These are phyloP conservation scores for Antechinus stuartii DNA, from an alignment of 2,113 vertebrate species.

Conservation along the genomic window DNA sequence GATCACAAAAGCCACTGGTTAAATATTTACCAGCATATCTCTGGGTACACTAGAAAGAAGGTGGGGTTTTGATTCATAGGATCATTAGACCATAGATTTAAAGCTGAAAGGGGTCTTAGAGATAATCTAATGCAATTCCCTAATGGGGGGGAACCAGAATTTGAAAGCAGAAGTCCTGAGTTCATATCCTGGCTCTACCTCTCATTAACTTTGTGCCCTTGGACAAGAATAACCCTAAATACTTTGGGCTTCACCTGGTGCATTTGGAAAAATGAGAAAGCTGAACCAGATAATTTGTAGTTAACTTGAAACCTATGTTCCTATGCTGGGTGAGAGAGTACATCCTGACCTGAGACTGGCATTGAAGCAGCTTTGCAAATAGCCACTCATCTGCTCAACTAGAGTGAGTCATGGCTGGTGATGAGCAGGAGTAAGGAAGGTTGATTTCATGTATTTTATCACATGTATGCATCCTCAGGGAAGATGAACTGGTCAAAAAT, in stretches of 20 bases:
- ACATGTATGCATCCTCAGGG: background rate
- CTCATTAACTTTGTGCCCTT: background rate
- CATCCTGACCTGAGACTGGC: background rate
- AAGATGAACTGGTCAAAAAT: background rate
- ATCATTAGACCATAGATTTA: background rate
- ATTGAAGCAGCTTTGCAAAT: background rate
- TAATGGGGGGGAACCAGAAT: background rate
- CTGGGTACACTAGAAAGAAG: background rate
- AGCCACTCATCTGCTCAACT: background rate
- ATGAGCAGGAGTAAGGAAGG: background rate
- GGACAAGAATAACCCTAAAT: background rate
- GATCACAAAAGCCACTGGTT: background rate
- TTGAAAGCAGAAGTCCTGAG: background rate
- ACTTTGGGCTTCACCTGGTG: background rate
- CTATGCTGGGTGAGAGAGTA: background rate
- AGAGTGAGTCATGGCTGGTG: background rate
- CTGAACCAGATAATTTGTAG: background rate
- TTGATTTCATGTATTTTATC: constrained; percentile 23
- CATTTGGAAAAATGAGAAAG: background rate
- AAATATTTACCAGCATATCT: background rate
- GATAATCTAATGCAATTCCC: background rate
- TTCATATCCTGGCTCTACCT: background rate
- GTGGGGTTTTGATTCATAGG: background rate
- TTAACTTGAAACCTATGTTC: background rate
- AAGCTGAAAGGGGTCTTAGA: background rate